phyloP scores from a whole-genome alignment of 2,888 invertebrate genomes.

The Sipunculus nudus region DNA sequence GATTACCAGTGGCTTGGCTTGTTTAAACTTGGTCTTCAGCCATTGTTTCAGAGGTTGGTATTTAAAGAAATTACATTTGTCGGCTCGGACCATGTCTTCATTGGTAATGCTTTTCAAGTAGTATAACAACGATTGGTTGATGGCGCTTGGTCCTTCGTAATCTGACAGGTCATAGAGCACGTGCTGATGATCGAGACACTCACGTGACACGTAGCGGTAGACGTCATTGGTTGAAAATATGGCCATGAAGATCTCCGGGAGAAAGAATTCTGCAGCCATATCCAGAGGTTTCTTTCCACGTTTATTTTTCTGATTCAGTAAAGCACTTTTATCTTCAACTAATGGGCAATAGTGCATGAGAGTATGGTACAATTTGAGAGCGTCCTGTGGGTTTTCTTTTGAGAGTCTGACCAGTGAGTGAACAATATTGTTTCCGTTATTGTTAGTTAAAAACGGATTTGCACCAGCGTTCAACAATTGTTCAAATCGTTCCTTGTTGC shows the following conservation, averaged over 20 bases:
- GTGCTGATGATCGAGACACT: neutral
- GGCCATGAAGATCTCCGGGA: neutral
- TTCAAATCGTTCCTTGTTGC: neutral
- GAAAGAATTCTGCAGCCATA: neutral
- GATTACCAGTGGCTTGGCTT: too few species aligned
- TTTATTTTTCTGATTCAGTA: neutral
- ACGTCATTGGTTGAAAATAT: neutral
- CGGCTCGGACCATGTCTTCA: neutral
- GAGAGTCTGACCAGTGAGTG: neutral
- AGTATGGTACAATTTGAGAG: neutral
- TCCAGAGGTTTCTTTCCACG: neutral
- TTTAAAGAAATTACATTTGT: neutral
- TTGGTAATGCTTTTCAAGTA: neutral
- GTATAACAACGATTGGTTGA: neutral
- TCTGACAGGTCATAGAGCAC: neutral
- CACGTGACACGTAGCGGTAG: neutral
- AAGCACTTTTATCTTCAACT: neutral
- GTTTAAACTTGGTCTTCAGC: neutral
- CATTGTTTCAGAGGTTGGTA: neutral
- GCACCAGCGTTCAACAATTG: neutral
- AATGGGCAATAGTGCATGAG: neutral
- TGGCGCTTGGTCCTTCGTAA: neutral
- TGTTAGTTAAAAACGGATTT: neutral
- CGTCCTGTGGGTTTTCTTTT: neutral
- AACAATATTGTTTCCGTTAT: neutral